Conservation (phyloP, 2,797 vertebrate genomes). For the Garrulus glandarius region DNA sequence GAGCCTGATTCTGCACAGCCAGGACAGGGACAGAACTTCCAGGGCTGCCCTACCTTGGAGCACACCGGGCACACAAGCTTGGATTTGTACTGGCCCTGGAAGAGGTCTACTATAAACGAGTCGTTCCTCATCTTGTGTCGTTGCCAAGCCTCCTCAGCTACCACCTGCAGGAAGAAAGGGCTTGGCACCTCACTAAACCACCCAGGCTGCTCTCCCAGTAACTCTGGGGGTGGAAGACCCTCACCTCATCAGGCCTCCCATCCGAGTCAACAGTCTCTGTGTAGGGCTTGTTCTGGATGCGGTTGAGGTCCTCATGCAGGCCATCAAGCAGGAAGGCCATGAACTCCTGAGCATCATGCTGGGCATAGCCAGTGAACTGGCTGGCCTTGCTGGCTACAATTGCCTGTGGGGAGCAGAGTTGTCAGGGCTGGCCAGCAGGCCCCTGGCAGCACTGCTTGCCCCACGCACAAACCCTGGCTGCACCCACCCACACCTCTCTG, state of each 20-base stretch:
- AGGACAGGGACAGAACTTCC: not conserved
- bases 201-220: not conserved
- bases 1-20: not conserved
- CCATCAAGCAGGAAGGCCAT: slow-evolving; percentile 98
- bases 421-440: not conserved
- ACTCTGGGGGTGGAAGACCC: not conserved
- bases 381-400: slow-evolving; percentile 98
- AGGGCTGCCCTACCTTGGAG: slow-evolving; percentile 84
- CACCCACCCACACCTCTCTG: not conserved
- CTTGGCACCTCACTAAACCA: not conserved
- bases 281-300: slow-evolving; percentile 98
- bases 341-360: slow-evolving; percentile 98
- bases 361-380: slow-evolving; percentile 97
- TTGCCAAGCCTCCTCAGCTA: slow-evolving; percentile 98
- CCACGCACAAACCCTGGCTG: not conserved
- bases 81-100: slow-evolving; percentile 99
- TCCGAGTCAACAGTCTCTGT: slow-evolving; percentile 93
- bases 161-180: slow-evolving; percentile 78
- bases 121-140: slow-evolving; percentile 98
- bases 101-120: slow-evolving; percentile 96
- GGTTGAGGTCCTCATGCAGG: slow-evolving; percentile 95
- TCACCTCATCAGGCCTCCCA: slow-evolving; percentile 88
- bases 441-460: not conserved
- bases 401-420: slow-evolving; percentile 74
- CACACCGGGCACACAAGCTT: slow-evolving; percentile 97